Evolutionary conservation across 37 sponge, comb jelly and placozoan genomes (phyloP).

Genomic region (Spongilla lacustris): DNA sequence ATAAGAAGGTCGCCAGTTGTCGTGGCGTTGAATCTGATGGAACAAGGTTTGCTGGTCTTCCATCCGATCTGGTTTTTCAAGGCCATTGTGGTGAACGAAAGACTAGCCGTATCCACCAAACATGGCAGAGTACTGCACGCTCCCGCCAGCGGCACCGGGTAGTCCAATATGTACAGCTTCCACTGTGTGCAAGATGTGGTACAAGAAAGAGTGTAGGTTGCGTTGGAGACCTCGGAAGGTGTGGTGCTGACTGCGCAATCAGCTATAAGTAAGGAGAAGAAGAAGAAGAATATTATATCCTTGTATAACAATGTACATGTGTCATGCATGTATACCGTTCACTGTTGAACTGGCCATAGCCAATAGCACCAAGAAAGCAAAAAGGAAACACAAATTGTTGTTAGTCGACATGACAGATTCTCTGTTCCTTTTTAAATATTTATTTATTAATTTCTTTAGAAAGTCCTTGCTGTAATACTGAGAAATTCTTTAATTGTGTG

Average conservation of each 20-base stretch:
- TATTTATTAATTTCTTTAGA: too few relatives aligned
- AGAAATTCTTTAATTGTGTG: too few relatives aligned
- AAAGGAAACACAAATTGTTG: not conserved
- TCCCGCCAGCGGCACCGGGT: not conserved
- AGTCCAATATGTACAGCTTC: not conserved
- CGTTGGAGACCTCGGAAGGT: not conserved
- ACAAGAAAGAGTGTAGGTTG: not conserved
- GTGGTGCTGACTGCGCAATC: not conserved
- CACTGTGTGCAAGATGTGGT: not conserved
- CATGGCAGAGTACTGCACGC: not conserved
- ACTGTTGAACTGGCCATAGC: not conserved
- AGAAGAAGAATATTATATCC: too few relatives aligned
- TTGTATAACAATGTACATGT: too few relatives aligned
- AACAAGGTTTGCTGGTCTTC: not conserved
- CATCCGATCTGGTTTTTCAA: not conserved
- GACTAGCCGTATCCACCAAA: not conserved
- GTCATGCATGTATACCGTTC: too few relatives aligned
- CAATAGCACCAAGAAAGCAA: not conserved
- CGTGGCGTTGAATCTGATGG: not conserved
- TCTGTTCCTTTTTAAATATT: too few relatives aligned
- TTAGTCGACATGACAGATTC: not conserved
- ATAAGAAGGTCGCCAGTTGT: not conserved
- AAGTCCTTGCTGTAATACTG: too few relatives aligned
- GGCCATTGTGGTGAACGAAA: not conserved
- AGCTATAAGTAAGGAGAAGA: not conserved